Conservation (phyloP, 2,113 vertebrate genomes). For the Takifugu flavidus region DNA sequence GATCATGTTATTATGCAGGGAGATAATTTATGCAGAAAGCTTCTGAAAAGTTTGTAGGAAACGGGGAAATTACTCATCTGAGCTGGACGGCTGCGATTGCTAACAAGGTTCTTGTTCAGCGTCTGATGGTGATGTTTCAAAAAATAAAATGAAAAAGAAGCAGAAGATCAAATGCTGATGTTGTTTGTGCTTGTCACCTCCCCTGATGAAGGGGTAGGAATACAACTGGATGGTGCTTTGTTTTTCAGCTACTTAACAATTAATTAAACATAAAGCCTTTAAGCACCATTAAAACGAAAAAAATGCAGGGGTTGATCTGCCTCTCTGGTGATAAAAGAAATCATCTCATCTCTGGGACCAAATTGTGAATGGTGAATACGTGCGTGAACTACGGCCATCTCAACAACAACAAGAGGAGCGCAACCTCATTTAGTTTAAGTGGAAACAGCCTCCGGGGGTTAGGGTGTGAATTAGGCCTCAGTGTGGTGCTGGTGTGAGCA, state of each 20-base stretch:
- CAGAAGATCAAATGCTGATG: constrained; percentile 40
- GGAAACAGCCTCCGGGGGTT: too few relatives aligned
- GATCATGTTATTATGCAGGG: constrained; percentile 4
- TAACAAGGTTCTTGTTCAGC: constrained; percentile 49
- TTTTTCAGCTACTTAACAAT: constrained; percentile 41
- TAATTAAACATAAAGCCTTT: constrained; percentile 49
- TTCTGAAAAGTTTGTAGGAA: background rate
- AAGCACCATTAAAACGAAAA: constrained; percentile 29
- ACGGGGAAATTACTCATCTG: constrained; percentile 26
- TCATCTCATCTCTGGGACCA: too few relatives aligned
- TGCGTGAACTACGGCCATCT: too few relatives aligned
- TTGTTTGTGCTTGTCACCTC: constrained; percentile 39
- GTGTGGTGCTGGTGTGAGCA: too few relatives aligned
- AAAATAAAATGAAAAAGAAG: constrained; percentile 15
- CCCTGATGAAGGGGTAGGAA: constrained; percentile 41
- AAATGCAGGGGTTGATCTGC: constrained; percentile 2
- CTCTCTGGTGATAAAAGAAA: background rate
- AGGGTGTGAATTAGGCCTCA: too few relatives aligned
- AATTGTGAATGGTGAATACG: too few relatives aligned
- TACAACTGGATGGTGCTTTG: constrained; percentile 29
- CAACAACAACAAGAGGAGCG: too few relatives aligned
- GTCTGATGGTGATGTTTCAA: constrained; percentile 28
- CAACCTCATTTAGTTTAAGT: too few relatives aligned
- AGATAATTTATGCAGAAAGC: too few relatives aligned
- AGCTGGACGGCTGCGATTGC: constrained; percentile 35